These are phyloP conservation scores for Anguilla japonica DNA, from an alignment of 2,113 vertebrate genomes.

Conservation along the genomic window DNA sequence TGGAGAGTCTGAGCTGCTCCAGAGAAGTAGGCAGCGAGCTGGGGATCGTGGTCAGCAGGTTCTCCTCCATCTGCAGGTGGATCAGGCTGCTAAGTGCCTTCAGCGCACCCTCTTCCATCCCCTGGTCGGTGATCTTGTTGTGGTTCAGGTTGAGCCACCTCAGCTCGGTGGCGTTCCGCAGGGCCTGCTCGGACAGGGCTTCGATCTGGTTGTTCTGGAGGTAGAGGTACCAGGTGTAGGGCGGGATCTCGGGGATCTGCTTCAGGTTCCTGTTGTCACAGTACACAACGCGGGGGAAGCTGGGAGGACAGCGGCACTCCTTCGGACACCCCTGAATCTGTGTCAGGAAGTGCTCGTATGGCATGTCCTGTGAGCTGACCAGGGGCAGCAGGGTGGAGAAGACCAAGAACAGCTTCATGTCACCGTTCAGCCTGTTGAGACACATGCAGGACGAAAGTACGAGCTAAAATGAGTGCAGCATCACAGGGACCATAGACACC, in stretches of 20 bases:
- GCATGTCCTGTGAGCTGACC: constrained; percentile 68
- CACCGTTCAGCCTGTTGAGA: background rate
- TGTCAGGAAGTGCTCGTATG: constrained; percentile 61
- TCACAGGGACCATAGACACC: background rate
- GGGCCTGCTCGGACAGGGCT: constrained; percentile 77
- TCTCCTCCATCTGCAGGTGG: constrained; percentile 90
- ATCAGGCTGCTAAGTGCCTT: constrained; percentile 74
- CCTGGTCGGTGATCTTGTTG: constrained; percentile 84
- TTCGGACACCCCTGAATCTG: constrained; percentile 80
- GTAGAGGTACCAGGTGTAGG: constrained; percentile 90
- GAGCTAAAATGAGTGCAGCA: background rate
- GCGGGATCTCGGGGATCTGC: constrained; percentile 83
- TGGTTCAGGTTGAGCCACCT: constrained; percentile 91
- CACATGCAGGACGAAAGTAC: constrained; percentile 1
- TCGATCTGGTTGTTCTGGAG: constrained; percentile 91
- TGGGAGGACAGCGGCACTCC: constrained; percentile 84
- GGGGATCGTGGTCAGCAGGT: constrained; percentile 84
- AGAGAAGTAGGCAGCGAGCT: constrained; percentile 78
- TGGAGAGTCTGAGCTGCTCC: constrained; percentile 86
- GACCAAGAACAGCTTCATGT: constrained; percentile 54
- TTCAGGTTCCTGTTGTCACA: constrained; percentile 88
- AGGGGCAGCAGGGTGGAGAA: constrained; percentile 53
- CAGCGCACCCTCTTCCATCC: constrained; percentile 76
- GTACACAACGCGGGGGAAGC: constrained; percentile 86
- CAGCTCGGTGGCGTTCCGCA: constrained; percentile 84